Base-by-base conservation (phyloP, 2,113 vertebrate species). In the Nyctereutes procyonoides region DNA sequence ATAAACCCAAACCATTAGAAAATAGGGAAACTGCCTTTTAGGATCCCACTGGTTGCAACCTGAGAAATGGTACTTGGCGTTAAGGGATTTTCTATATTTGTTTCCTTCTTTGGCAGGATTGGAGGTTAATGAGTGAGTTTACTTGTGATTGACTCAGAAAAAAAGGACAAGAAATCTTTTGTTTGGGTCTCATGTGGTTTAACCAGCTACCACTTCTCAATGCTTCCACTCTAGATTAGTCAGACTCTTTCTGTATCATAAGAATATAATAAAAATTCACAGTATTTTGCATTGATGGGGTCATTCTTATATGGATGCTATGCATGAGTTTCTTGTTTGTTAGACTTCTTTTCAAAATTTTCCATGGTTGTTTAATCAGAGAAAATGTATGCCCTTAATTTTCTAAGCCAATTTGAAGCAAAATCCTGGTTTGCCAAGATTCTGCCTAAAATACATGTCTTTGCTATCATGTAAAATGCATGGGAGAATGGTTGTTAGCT, bases 111-210 rank as follows among this genome's bases (percentile, higher is more conserved):
- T 58, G 69, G 63, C 58, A 0, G 43, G 60, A 69, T 48, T 74
- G 80, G 84, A 90, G 95, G 58, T 92, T 96, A 97, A 9, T 97
- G 90, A 89, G 62, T 58, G n/a, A 89, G 69, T 82, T 97, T 76
- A 12, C 38, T 17, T 15, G 7, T 19, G 51, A 76, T 65, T 71
- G 16, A 81, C 35, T 62, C 24, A 85, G 30, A 8, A 56, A 32
- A 77, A 73, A 65, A 90, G 43, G 48, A 97, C 76, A 3, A 85
- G 51, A 58, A 86, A 65, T 81, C 55, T 90, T 90, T 88, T 4
- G 55, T 35, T 20, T 77, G 8, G 60, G 63, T 24, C 19, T 88
- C 5, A 13, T 3, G 9, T 83, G 74, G 17, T 74, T 79, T 62
- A 74, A 53, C 43, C 71, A 96, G 63, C 62, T 85, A 53, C 2